Evolutionary conservation across 2,113 vertebrate genomes (phyloP).

Genomic region (Spermophilus dauricus): DNA sequence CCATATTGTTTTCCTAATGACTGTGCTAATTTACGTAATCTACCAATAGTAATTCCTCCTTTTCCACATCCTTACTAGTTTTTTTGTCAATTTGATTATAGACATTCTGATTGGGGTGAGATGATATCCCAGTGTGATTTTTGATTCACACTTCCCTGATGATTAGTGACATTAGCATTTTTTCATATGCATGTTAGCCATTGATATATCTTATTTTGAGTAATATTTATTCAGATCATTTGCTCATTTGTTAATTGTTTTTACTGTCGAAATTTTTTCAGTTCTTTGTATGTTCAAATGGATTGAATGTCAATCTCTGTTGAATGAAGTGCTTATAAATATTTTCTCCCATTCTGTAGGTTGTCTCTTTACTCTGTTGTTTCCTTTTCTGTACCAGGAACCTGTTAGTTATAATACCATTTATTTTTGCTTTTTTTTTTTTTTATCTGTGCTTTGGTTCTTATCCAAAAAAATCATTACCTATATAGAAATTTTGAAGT

Average conservation of each 20-base stretch:
- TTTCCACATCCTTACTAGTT: not conserved
- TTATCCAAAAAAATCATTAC: not conserved
- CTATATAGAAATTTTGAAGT: not conserved
- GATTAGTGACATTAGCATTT: not conserved
- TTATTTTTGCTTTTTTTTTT: not conserved
- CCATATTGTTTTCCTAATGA: not conserved
- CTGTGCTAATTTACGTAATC: no score
- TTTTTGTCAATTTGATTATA: not conserved
- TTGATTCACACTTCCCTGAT: not conserved
- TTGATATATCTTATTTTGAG: not conserved
- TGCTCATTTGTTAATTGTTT: not conserved
- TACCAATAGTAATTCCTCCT: no score
- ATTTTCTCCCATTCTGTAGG: not conserved
- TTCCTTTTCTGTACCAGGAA: not conserved
- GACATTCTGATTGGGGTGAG: not conserved
- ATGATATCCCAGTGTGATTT: not conserved
- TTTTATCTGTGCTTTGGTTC: not conserved
- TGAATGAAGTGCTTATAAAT: not conserved
- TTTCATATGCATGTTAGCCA: not conserved
- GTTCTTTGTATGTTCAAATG: not conserved
- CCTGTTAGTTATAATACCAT: not conserved
- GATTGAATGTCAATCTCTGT: not conserved
- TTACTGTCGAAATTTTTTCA: not conserved
- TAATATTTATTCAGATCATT: not conserved
- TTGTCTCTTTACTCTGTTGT: not conserved